Evolutionary conservation across 2,797 vertebrate genomes (phyloP).

Genomic region (Harpagifer antarcticus): DNA sequence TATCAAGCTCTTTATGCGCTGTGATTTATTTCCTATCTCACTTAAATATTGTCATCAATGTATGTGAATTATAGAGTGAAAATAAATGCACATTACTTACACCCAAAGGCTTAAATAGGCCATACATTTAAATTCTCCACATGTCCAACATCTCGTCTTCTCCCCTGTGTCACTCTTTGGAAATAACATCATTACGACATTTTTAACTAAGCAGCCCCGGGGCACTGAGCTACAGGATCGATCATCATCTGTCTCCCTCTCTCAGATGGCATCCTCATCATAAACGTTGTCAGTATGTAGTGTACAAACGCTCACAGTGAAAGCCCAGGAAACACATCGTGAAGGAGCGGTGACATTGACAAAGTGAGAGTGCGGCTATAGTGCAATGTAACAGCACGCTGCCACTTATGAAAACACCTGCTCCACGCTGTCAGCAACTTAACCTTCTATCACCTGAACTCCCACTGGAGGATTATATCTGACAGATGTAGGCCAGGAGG

Average conservation of each 20-base stretch:
- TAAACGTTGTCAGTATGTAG: conserved; percentile 48
- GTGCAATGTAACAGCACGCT: conserved; percentile 66
- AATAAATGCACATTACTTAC: conserved; percentile 9
- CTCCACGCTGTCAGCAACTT: conserved; percentile 76
- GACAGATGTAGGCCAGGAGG: conserved; percentile 62
- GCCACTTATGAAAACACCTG: conserved; percentile 76
- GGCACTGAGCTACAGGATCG: conserved; percentile 43
- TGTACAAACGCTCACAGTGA: conserved; percentile 32
- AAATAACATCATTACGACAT: conserved; percentile 67
- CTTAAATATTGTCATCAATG: conserved; percentile 31
- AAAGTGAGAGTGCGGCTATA: conserved; percentile 62
- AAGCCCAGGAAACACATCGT: conserved; percentile 52
- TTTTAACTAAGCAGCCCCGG: conserved; percentile 52
- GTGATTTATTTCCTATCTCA: conserved; percentile 25
- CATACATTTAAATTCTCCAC: conserved; percentile 41
- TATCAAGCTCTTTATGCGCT: conserved; percentile 34
- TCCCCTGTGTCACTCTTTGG: conserved; percentile 38
- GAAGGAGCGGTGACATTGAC: conserved; percentile 72
- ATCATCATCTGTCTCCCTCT: conserved; percentile 49
- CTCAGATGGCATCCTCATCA: conserved; percentile 61
- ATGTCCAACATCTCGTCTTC: conserved; percentile 30
- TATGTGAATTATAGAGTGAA: conserved; percentile 15
- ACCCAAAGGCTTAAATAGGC: conserved; percentile 21
- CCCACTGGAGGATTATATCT: conserved; percentile 63
- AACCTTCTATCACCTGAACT: conserved; percentile 72